phyloP scores from a whole-genome alignment of 2,888 invertebrate genomes.

The Calameuta idolon region DNA sequence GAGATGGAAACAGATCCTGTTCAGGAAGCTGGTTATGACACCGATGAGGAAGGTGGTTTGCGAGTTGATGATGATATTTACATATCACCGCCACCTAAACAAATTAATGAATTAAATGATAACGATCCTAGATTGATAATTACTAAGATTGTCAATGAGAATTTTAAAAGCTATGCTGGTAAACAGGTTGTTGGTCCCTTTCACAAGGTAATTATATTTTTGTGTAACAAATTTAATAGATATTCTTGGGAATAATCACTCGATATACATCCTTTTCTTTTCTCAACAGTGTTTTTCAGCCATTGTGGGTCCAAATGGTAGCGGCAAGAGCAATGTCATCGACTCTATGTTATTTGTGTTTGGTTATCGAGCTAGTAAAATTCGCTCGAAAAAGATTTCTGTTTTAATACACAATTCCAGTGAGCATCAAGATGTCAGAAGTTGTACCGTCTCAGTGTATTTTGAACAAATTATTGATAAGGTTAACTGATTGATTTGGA shows the following conservation, averaged over 20 bases:
- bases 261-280: constrained; percentile 22
- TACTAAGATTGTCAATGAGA: constrained; percentile 87
- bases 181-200: constrained; percentile 90
- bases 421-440: constrained; percentile 77
- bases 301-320: constrained; percentile 98
- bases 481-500: constrained; percentile 66
- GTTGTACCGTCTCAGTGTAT: constrained; percentile 90
- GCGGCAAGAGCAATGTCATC: constrained; percentile 99
- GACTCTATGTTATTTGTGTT: constrained; percentile 99
- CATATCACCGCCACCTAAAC: constrained; percentile 82
- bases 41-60: constrained; percentile 78
- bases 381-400: constrained; percentile 94
- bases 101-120: constrained; percentile 77
- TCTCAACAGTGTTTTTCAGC: constrained; percentile 88
- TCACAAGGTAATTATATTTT: constrained; percentile 80
- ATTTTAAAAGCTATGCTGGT: constrained; percentile 97
- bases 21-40: constrained; percentile 17
- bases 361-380: constrained; percentile 95
- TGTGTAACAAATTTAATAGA: neutral
- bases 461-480: constrained; percentile 86
- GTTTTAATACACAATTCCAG: constrained; percentile 94
- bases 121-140: constrained; percentile 91
- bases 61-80: constrained; percentile 82
- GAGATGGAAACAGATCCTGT: constrained; percentile 27
- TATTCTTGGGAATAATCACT: constrained; percentile 10